phyloP scores from a whole-genome alignment of 2,113 vertebrate species.

The Labeo rohita region DNA sequence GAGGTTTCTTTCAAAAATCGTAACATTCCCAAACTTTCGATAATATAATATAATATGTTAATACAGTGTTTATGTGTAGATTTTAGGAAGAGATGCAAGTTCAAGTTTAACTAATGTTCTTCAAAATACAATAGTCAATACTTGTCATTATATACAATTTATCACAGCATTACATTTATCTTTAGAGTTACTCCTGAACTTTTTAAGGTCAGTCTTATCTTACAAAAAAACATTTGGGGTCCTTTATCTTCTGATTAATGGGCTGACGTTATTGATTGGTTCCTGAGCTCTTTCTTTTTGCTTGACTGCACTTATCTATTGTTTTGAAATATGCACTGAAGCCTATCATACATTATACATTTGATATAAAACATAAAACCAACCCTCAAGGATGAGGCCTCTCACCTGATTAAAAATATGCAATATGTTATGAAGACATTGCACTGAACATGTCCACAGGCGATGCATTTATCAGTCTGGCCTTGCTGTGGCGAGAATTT shows the following conservation, averaged over 20 bases:
- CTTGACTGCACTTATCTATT: constrained; percentile 41
- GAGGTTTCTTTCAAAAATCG: neutral
- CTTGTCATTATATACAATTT: neutral
- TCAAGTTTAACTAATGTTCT: neutral
- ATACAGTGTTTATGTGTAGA: neutral
- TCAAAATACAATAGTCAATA: too few species aligned
- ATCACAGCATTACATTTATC: neutral
- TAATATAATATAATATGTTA: too few species aligned
- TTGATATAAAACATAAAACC: neutral
- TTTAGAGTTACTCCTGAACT: neutral
- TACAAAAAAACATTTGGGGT: neutral
- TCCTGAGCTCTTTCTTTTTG: constrained; percentile 28
- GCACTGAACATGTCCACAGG: constrained; percentile 39
- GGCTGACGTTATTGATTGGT: constrained; percentile 33
- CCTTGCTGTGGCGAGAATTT: neutral
- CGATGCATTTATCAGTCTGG: constrained; percentile 55
- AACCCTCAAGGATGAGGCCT: constrained; percentile 17
- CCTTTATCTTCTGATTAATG: constrained; percentile 18
- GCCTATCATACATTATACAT: constrained; percentile 50
- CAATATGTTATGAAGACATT: constrained; percentile 29
- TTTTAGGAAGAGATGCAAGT: neutral
- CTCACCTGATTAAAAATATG: constrained; percentile 41
- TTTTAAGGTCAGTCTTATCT: constrained; percentile 20
- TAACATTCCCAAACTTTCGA: neutral
- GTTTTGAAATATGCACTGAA: constrained; percentile 21